Conservation (phyloP, 2,113 vertebrate species). For the Silurus meridionalis region DNA sequence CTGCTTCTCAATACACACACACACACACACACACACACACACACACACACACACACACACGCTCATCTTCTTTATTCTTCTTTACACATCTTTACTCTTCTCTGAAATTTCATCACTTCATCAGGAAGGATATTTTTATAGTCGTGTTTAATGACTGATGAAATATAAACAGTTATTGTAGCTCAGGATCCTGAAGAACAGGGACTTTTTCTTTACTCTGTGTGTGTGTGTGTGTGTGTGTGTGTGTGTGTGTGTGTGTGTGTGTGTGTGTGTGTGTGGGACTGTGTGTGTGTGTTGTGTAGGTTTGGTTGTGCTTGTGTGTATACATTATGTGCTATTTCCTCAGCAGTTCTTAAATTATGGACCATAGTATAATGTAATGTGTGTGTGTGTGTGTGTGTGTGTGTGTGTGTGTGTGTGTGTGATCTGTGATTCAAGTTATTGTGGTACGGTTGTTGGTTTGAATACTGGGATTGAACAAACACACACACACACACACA, state of each 20-base stretch:
- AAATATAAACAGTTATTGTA: conserved; percentile 19
- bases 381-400: background rate
- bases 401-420: conserved; percentile 4
- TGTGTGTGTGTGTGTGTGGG: background rate
- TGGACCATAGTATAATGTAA: background rate
- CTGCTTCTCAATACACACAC: conserved; percentile 62
- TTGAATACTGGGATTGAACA: too few species aligned
- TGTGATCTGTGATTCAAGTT: background rate
- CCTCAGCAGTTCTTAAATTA: too few species aligned
- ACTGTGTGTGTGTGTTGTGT: background rate
- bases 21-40: conserved; percentile 20
- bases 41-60: conserved; percentile 8
- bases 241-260: background rate
- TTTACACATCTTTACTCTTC: background rate
- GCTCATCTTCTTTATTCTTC: background rate
- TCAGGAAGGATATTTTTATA: conserved; percentile 14
- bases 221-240: background rate
- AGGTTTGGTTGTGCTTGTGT: too few species aligned
- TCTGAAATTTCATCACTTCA: conserved; percentile 1
- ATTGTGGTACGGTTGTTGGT: too few species aligned
- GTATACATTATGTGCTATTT: background rate
- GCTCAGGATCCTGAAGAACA: background rate
- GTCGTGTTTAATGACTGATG: background rate
- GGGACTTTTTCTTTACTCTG: background rate
- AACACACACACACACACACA: too few species aligned